Evolutionary conservation across 1,140 invertebrate genomes (phyloP).

Genomic region (Pectinophora gossypiella): DNA sequence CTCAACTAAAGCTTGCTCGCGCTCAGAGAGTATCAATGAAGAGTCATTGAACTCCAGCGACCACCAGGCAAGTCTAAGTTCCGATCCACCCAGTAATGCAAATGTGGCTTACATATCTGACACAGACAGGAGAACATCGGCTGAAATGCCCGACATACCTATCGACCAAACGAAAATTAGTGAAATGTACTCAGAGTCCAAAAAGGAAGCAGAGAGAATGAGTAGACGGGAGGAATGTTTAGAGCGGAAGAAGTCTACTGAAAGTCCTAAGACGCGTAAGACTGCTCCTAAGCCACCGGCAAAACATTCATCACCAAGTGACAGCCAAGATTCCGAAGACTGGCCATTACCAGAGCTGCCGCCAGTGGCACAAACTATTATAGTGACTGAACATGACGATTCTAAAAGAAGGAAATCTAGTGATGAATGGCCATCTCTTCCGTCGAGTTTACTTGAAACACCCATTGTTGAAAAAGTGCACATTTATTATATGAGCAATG

Average conservation of each 20-base stretch:
- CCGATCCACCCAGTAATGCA: constrained; percentile 84
- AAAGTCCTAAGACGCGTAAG: constrained; percentile 22
- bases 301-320: constrained; percentile 66
- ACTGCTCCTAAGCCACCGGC: constrained; percentile 27
- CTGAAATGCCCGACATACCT: constrained; percentile 87
- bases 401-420: constrained; percentile 64
- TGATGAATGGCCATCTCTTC: constrained; percentile 87
- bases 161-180: constrained; percentile 80
- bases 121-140: constrained; percentile 84
- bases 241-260: constrained; percentile 35
- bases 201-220: constrained; percentile 49
- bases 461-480: constrained; percentile 86
- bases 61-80: constrained; percentile 89
- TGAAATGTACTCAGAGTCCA: constrained; percentile 72
- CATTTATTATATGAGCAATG: constrained; percentile 87
- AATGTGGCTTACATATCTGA: constrained; percentile 84
- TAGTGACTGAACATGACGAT: constrained; percentile 34
- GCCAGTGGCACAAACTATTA: constrained; percentile 20
- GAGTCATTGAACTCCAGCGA: constrained; percentile 89
- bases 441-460: constrained; percentile 81
- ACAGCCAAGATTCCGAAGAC: constrained; percentile 82
- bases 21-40: constrained; percentile 88
- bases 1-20: constrained; percentile 87
- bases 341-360: constrained; percentile 82
- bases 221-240: constrained; percentile 33